phyloP scores from a whole-genome alignment of 2,797 vertebrate genomes.

The Hyperoplus immaculatus region DNA sequence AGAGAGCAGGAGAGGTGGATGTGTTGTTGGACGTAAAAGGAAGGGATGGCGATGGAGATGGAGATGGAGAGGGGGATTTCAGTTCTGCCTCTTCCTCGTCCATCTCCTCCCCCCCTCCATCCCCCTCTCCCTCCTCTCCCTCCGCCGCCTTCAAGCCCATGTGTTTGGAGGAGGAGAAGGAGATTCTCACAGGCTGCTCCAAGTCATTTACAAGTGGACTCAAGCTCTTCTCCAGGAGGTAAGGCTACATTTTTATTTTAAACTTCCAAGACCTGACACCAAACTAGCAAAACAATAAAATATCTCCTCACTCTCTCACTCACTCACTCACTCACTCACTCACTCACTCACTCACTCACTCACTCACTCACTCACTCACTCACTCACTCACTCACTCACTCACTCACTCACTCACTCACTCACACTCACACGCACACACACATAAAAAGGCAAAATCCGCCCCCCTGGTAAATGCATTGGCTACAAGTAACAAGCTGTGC shows the following conservation, averaged over 20 bases:
- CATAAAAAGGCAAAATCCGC: no score
- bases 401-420: no score
- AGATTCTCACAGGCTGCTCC: conserved; percentile 61
- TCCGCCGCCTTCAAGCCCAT: neutral
- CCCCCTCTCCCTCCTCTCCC: neutral
- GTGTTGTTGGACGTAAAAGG: neutral
- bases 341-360: no score
- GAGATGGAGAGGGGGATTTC: conserved; percentile 20
- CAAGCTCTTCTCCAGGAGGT: conserved; percentile 70
- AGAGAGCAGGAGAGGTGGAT: neutral
- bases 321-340: no score
- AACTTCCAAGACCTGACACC: no score
- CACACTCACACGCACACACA: no score
- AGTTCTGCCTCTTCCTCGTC: conserved; percentile 65
- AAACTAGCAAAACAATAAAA: no score
- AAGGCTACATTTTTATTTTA: conserved; percentile 14
- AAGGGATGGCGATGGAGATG: neutral
- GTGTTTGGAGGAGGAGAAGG: conserved; percentile 54
- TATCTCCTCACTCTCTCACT: no score
- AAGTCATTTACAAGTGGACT: conserved; percentile 65
- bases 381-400: no score
- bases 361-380: no score
- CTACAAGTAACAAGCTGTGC: no score
- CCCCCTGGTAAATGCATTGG: no score
- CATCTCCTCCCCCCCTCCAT: conserved; percentile 32